Evolutionary conservation across 2,113 vertebrate genomes (phyloP).

Genomic region (Dissostichus mawsoni): DNA sequence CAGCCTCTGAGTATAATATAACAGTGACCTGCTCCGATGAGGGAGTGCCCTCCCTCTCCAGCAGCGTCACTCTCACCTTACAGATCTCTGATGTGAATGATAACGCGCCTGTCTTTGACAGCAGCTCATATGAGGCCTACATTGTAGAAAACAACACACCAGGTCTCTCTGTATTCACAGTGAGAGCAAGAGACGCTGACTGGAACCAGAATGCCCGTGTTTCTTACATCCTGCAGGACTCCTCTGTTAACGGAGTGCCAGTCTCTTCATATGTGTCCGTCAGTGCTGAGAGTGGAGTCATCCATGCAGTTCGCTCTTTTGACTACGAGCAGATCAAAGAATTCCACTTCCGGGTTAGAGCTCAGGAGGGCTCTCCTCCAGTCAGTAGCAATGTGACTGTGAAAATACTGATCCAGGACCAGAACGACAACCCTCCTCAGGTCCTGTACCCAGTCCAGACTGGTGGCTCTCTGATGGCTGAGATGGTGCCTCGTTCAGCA

Average conservation of each 20-base stretch:
- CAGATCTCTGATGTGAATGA: slow-evolving; percentile 66
- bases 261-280: slow-evolving; percentile 76
- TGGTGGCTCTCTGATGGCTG: slow-evolving; percentile 41
- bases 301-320: slow-evolving; percentile 56
- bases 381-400: not conserved
- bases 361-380: not conserved
- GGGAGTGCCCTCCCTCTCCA: slow-evolving; percentile 61
- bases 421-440: not conserved
- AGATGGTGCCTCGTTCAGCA: not conserved
- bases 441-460: not conserved
- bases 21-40: slow-evolving; percentile 54
- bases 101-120: slow-evolving; percentile 66
- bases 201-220: slow-evolving; percentile 78
- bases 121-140: slow-evolving; percentile 30
- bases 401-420: not conserved
- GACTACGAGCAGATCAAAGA: slow-evolving; percentile 9
- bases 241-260: slow-evolving; percentile 65
- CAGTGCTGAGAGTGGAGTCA: slow-evolving; percentile 75
- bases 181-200: slow-evolving; percentile 74
- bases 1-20: slow-evolving; percentile 36
- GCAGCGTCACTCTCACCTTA: slow-evolving; percentile 63
- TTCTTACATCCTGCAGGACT: slow-evolving; percentile 78
- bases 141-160: slow-evolving; percentile 24
- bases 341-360: not conserved
- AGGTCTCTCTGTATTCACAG: slow-evolving; percentile 55